Percentiles rank a stretch among this genome's conserved stretches.
These are phyloP conservation scores for Carcinoscorpius rotundicauda DNA, from an alignment of 1,140 invertebrate genomes.

Conservation along the genomic window DNA sequence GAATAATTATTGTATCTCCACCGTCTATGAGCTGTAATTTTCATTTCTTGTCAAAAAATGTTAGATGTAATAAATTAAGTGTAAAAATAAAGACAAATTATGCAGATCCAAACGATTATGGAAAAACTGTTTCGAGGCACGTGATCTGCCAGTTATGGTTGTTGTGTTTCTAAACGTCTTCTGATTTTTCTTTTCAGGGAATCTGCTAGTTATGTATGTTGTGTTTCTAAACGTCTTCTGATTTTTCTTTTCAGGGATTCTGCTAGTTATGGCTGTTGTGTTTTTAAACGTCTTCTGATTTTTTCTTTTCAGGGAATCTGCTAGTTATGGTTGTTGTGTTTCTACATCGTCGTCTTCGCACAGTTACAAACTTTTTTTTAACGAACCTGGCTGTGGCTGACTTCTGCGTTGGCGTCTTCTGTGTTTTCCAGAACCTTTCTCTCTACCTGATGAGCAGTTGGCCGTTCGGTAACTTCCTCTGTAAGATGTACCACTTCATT, in stretches of 20 bases:
- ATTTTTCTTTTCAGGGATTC: conserved; percentile 10
- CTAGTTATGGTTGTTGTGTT: conserved; percentile 68
- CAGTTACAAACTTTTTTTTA: conserved; percentile 72
- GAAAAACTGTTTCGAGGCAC: too few species aligned
- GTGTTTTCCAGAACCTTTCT: conserved; percentile 67
- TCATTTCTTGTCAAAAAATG: too few species aligned
- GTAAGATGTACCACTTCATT: conserved; percentile 71
- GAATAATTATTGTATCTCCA: too few species aligned
- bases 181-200: too few species aligned
- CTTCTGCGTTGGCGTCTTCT: conserved; percentile 70
- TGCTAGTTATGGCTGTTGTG: conserved; percentile 67
- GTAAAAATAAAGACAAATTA: too few species aligned
- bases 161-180: conserved; percentile 48
- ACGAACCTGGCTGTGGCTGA: conserved; percentile 70
- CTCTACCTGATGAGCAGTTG: conserved; percentile 61
- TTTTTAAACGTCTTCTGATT: conserved; percentile 34
- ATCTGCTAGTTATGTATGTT: conserved; percentile 65
- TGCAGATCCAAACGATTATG: too few species aligned
- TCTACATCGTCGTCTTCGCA: conserved; percentile 56
- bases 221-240: conserved; percentile 42
- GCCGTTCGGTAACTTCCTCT: conserved; percentile 62
- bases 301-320: conserved; percentile 59
- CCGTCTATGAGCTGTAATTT: too few species aligned
- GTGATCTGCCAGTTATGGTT: conserved; percentile 65
- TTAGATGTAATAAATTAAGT: too few species aligned